Percentiles rank a stretch among this genome's conserved stretches.
Conservation (phyloP, 2,113 vertebrate species). For the Mus spicilegus region DNA sequence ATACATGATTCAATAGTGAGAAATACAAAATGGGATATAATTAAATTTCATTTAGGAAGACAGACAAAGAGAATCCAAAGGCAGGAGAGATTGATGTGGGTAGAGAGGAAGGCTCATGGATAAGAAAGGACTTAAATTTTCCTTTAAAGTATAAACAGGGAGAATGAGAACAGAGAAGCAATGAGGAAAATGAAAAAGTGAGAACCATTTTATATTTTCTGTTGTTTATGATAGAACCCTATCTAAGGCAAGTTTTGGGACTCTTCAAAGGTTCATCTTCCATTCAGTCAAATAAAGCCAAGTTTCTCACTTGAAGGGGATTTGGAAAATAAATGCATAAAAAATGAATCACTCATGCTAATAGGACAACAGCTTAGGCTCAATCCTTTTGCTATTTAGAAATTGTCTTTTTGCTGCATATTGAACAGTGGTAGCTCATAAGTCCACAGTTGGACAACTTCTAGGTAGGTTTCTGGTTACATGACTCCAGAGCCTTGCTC, state of each 20-base stretch:
- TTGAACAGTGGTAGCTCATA: slow-evolving; percentile 14
- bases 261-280: slow-evolving; percentile 25
- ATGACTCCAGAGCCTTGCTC: slow-evolving; percentile 30
- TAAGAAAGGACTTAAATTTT: slow-evolving; percentile 30
- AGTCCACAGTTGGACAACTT: slow-evolving; percentile 15
- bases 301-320: slow-evolving; percentile 54
- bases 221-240: slow-evolving; percentile 7
- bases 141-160: slow-evolving; percentile 9
- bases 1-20: slow-evolving; percentile 27
- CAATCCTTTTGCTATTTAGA: slow-evolving; percentile 48
- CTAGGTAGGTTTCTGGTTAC: slow-evolving; percentile 36
- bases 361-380: slow-evolving; percentile 43
- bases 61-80: slow-evolving; percentile 34
- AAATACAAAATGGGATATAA: slow-evolving; percentile 48
- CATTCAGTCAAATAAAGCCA: slow-evolving; percentile 57
- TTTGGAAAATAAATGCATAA: slow-evolving; percentile 53
- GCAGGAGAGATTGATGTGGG: slow-evolving; percentile 18
- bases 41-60: slow-evolving; percentile 50
- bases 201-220: slow-evolving; percentile 30
- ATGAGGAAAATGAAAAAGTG: slow-evolving; percentile 3
- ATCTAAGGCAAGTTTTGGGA: slow-evolving; percentile 32
- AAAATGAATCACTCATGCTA: slow-evolving; percentile 59
- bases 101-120: neutral
- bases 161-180: slow-evolving; percentile 4
- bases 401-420: slow-evolving; percentile 54